phyloP scores from a whole-genome alignment of 2,888 invertebrate genomes.

The Stenolophus ochropezus region DNA sequence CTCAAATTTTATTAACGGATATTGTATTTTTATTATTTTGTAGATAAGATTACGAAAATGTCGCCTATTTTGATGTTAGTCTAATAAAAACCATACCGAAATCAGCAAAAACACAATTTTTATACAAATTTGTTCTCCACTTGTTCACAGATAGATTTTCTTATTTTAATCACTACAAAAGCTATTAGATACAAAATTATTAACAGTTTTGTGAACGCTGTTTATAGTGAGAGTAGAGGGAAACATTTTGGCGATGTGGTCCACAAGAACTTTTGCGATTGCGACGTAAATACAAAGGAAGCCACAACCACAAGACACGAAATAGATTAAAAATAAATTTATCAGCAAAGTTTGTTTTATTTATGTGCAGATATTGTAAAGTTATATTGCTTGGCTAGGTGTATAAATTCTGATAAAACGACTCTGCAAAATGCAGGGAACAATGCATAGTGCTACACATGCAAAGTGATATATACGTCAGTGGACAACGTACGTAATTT shows the following conservation, averaged over 20 bases:
- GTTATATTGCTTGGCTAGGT: slow-evolving; percentile 39
- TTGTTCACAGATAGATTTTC: too few species aligned
- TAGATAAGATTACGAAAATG: too few species aligned
- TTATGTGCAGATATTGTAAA: slow-evolving; percentile 41
- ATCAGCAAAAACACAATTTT: too few species aligned
- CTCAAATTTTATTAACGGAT: too few species aligned
- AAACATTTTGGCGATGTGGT: background rate
- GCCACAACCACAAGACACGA: slow-evolving; percentile 32
- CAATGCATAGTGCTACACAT: slow-evolving; percentile 22
- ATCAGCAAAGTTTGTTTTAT: slow-evolving; percentile 37
- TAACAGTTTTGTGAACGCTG: too few species aligned
- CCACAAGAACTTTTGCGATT: background rate
- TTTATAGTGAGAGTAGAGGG: background rate
- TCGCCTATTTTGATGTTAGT: too few species aligned
- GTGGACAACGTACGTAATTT: slow-evolving; percentile 9
- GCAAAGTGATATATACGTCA: slow-evolving; percentile 25
- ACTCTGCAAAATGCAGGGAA: slow-evolving; percentile 1
- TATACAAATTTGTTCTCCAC: too few species aligned
- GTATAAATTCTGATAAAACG: slow-evolving; percentile 31
- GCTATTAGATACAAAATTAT: too few species aligned
- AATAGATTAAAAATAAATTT: slow-evolving; percentile 37
- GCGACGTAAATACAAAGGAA: slow-evolving; percentile 30
- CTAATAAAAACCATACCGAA: too few species aligned
- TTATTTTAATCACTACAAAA: too few species aligned
- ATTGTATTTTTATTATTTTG: too few species aligned